Conservation (phyloP, 2,888 invertebrate genomes). For the Ceramica pisi region DNA sequence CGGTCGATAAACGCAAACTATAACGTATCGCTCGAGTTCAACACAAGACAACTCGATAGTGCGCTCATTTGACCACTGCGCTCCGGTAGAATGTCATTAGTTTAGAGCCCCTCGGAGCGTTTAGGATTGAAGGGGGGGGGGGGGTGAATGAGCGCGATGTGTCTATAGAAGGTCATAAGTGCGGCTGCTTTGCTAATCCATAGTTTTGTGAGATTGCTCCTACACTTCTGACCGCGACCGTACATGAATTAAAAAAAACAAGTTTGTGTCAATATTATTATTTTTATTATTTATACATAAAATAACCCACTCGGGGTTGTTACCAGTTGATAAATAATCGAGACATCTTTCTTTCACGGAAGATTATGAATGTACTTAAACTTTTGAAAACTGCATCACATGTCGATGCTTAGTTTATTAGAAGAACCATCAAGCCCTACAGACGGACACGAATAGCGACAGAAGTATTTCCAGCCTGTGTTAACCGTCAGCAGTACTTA, state of each 20-base stretch:
- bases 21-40: too few relatives aligned
- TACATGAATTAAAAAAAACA: slow-evolving; percentile 9
- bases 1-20: too few relatives aligned
- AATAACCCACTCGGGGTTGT: not conserved
- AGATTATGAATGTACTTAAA: not conserved
- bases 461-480: not conserved
- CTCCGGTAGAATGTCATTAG: too few relatives aligned
- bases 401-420: not conserved
- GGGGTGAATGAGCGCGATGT: not conserved
- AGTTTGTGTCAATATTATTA: not conserved
- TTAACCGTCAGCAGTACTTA: not conserved
- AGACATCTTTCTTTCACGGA: not conserved
- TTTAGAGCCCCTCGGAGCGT: too few relatives aligned
- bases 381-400: not conserved
- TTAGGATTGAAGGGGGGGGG: not conserved
- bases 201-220: not conserved
- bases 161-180: not conserved
- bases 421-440: not conserved
- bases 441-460: not conserved
- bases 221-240: not conserved
- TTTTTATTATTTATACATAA: not conserved
- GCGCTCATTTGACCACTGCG: too few relatives aligned
- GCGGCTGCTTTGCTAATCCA: not conserved
- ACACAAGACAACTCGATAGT: too few relatives aligned
- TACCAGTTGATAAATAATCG: not conserved